Evolutionary conservation across 1,140 invertebrate species (phyloP).

Genomic region (Steinernema feltiae): DNA sequence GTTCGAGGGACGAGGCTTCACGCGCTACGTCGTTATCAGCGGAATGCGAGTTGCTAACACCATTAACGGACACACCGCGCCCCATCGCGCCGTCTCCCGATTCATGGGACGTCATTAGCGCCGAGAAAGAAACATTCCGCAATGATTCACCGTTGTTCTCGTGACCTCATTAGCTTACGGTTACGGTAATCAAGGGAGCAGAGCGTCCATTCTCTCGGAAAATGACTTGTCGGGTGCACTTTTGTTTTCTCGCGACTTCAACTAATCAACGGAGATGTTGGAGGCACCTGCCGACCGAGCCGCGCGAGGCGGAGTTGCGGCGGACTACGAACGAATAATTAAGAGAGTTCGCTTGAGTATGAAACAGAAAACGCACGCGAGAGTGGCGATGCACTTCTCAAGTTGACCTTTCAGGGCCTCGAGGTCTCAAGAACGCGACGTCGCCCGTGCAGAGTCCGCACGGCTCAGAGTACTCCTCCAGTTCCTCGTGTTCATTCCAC

Average conservation of each 20-base stretch:
- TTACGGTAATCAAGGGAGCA: background rate
- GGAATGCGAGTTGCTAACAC: background rate
- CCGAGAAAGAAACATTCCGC: background rate
- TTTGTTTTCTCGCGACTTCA: background rate
- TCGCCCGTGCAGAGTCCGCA: background rate
- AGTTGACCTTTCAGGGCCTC: background rate
- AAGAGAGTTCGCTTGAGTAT: background rate
- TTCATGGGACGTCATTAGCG: background rate
- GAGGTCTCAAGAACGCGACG: slow-evolving; percentile 6
- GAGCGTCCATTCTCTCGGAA: background rate
- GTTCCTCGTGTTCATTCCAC: slow-evolving; percentile 8
- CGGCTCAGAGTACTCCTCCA: slow-evolving; percentile 9
- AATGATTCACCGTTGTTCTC: background rate
- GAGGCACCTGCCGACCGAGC: background rate
- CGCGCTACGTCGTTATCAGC: background rate
- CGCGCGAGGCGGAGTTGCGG: background rate
- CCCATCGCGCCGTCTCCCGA: background rate
- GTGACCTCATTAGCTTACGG: background rate
- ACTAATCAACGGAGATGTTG: background rate
- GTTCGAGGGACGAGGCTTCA: background rate
- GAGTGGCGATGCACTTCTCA: background rate
- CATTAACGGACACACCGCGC: too few species aligned
- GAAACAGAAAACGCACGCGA: background rate
- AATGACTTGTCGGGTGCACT: background rate
- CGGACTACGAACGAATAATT: background rate